Evolutionary conservation across 2,113 vertebrate species (phyloP).

Genomic region (Ia io): DNA sequence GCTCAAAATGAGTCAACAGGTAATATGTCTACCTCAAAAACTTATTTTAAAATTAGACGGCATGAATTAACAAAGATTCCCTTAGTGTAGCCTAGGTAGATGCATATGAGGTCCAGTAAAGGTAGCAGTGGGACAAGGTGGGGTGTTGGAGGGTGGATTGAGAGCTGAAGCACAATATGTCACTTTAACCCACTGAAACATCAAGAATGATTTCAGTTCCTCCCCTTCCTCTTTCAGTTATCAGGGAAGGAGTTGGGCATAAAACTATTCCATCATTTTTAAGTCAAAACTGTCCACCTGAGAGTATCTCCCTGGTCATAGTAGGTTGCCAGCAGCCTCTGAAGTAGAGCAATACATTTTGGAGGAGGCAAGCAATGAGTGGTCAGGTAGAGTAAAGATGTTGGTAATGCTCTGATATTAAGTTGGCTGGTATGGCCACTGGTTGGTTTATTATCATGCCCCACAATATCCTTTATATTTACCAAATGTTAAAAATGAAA

Average conservation of each 20-base stretch:
- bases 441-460: not conserved
- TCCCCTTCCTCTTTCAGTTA: not conserved
- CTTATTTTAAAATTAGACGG: not conserved
- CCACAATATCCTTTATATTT: not conserved
- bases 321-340: not conserved
- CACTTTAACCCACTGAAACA: not conserved
- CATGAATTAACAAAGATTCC: not conserved
- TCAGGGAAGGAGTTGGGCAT: not conserved
- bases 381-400: not conserved
- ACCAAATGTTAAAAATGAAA: slow-evolving; percentile 17
- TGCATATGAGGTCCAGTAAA: not conserved
- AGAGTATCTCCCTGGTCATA: not conserved
- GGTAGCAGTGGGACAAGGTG: not conserved
- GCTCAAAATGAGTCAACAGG: not conserved
- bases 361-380: not conserved
- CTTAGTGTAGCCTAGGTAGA: not conserved
- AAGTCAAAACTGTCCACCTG: not conserved
- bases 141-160: not conserved
- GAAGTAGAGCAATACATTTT: not conserved
- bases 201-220: not conserved
- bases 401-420: not conserved
- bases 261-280: not conserved
- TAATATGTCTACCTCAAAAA: not conserved
- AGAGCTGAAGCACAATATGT: not conserved
- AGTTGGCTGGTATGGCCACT: not conserved